Base-by-base conservation (phyloP, 1,140 invertebrate genomes). In the Listronotus oregonensis region DNA sequence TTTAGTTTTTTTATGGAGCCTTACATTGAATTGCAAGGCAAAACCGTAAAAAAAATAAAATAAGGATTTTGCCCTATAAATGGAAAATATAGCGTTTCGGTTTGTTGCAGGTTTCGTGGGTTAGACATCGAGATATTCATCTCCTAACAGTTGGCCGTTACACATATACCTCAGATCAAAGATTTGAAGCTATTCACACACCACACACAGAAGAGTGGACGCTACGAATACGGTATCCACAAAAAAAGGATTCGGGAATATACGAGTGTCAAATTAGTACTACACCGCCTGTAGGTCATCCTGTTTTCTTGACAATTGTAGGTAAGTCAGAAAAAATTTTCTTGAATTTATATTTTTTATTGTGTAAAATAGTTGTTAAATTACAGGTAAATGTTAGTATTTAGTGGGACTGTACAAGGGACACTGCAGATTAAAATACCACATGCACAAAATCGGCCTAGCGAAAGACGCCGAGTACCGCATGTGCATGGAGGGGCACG, bases 211-310 rank as follows among this genome's bases (percentile, higher is more conserved):
- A 92, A 72, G 89, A 91, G 71, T 91, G 89, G 89, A 88, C 87
- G 6, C 76, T 95, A 71, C 77, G 85, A 80, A 87, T 93, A 82
- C 82, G 89, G 49, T 90, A 89, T 78, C 87, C 89, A 0, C 89
- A 91, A 77, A 81, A 85, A 14, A 87, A 87, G 68, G 92, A 94
- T 78, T 87, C 89, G 1, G 93, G 93, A 40, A 86, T 90, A 43
- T 93, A 93, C 77, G 91, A 93, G 79, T 95, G 93, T 73, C 92
- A 95, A 79, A 90, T 95, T 73, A 90, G 89, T 65, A 94, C 92
- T 7, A 93, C 90, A 6, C 92, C 92, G 31, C 91, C 91, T 21
- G 88, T 91, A 21, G 90, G 91, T 49, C 88, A 90, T 74, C 86
- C 87, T 9, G 85, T 94, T 43, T 85, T 85, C 74, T 83, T 95